These are phyloP conservation scores for Pimpla rufipes DNA, from an alignment of 2,888 invertebrate genomes.

Conservation along the genomic window DNA sequence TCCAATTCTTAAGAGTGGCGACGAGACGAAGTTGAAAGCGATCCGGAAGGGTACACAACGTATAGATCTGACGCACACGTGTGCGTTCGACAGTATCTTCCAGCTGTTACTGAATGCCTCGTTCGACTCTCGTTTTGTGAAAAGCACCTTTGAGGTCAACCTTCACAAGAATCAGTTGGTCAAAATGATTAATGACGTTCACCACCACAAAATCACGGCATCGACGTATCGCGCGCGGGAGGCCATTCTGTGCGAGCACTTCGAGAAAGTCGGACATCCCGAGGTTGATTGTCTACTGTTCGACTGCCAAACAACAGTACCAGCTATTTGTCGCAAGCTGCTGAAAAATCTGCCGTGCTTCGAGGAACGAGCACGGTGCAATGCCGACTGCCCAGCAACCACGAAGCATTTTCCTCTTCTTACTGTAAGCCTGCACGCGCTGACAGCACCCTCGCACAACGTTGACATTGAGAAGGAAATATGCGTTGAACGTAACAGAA, in stretches of 20 bases:
- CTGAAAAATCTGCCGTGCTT: not conserved
- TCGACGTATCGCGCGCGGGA: not conserved
- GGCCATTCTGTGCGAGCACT: not conserved
- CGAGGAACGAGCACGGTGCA: not conserved
- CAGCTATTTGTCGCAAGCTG: not conserved
- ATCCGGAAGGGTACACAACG: not conserved
- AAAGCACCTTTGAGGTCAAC: not conserved
- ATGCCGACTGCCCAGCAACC: not conserved
- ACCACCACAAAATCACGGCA: not conserved
- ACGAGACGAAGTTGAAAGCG: not conserved
- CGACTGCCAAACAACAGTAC: not conserved
- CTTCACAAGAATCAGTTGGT: not conserved
- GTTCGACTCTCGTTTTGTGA: not conserved
- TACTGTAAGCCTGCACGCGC: no score
- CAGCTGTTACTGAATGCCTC: not conserved
- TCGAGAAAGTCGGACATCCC: not conserved
- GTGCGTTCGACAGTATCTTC: constrained; percentile 9
- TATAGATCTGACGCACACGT: not conserved
- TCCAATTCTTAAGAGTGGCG: not conserved
- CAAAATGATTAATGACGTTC: not conserved
- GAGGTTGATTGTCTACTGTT: not conserved
- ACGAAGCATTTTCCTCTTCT: no score
- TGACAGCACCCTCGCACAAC: not conserved
- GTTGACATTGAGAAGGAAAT: not conserved
- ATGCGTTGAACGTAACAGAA: not conserved